Evolutionary conservation across 1,140 invertebrate genomes (phyloP).

Genomic region (Planococcus citri): DNA sequence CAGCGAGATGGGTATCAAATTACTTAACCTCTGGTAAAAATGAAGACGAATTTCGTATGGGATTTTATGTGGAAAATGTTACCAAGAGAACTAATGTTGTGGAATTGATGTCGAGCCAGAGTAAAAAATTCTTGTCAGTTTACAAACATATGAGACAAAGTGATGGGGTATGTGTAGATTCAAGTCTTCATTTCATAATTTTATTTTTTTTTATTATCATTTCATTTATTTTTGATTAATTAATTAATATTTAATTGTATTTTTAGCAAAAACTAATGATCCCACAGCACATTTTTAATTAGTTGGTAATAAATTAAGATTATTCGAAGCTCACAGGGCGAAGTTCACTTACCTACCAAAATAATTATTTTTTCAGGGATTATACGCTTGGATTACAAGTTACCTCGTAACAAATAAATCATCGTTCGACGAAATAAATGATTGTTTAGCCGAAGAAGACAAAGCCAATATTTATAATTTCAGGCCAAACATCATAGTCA

Average conservation of each 20-base stretch:
- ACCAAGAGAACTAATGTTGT: not conserved
- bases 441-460: constrained; percentile 27
- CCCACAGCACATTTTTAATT: too few relatives aligned
- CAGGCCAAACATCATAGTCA: constrained; percentile 53
- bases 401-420: not conserved
- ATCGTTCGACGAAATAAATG: not conserved
- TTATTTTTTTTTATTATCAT: constrained; percentile 23
- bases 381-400: not conserved
- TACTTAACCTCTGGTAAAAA: constrained; percentile 43
- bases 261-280: too few relatives aligned
- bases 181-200: constrained; percentile 30
- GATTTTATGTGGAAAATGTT: constrained; percentile 40
- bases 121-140: constrained; percentile 31
- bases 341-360: too few relatives aligned
- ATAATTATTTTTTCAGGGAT: constrained; percentile 29
- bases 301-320: too few relatives aligned
- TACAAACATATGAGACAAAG: constrained; percentile 27
- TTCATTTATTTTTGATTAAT: not conserved
- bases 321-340: too few relatives aligned
- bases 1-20: constrained; percentile 45
- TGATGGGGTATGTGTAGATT: constrained; percentile 20
- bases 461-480: constrained; percentile 44
- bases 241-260: too few relatives aligned
- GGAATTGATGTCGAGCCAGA: not conserved
- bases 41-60: constrained; percentile 41